Evolutionary conservation across 2,797 vertebrate species (phyloP), one percentile per base, ranked within the genome.

Genomic region (Eurystomus glaucurus): DNA sequence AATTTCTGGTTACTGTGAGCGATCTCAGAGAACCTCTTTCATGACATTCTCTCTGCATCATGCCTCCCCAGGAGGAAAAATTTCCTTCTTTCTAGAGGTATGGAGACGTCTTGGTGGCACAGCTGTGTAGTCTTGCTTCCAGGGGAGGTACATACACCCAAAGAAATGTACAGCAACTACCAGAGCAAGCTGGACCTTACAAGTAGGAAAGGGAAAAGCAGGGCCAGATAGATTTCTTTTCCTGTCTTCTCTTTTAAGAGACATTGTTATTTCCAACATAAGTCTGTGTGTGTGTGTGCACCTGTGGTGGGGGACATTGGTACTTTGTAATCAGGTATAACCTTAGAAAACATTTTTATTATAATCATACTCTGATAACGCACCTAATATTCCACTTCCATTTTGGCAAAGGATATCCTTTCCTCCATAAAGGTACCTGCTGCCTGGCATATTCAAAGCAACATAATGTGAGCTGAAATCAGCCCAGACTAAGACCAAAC

Each of bases 211-310:
- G 29, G 14, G 15, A 72, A 88, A 22, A 86, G 21, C 16, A 64
- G 20, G 26, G 16, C 11, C 28, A n/a, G 14, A 45, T 16, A 26
- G 6, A 74, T 80, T 5, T 64, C 8, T 48, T 51, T 74, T 76
- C 3, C 14, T 17, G 5, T 26, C 8, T 86, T 45, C 29, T 51
- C 20, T 82, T 66, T 55, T 58, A 33, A 89, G 14, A 4, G 22
- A 26, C 5, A 1, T 72, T 65, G 48, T 64, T 75, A n/a, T 61
- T 80, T 78, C 35, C 68, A 50, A 22, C 6, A 19, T 7, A 7
- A 33, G 6, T 23, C 8, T 35, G 1, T 35, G 5, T 51, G 1
- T 16, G 19, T 18, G 11, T 51, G 6, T 35, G 16, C 23, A 15
- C 37, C 16, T 10, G 33, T 20, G 1, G 21, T 25, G 13, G 9